phyloP scores from a whole-genome alignment of 2,797 vertebrate species.

The Alcedo atthis region DNA sequence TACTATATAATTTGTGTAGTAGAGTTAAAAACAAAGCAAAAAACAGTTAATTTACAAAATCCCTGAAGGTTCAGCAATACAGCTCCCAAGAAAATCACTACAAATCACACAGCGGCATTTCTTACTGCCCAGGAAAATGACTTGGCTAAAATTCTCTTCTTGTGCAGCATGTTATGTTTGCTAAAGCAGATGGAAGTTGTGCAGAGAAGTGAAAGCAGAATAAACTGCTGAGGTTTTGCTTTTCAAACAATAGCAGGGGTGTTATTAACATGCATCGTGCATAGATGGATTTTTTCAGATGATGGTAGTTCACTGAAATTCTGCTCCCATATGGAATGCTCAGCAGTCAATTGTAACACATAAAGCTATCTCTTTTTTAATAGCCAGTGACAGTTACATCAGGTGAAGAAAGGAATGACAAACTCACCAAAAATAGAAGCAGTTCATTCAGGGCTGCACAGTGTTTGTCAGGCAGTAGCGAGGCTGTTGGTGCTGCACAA shows the following conservation, averaged over 20 bases:
- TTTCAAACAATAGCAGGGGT: neutral
- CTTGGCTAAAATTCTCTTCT: neutral
- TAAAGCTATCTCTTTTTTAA: neutral
- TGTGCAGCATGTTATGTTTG: neutral
- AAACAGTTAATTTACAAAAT: neutral
- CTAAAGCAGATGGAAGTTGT: neutral
- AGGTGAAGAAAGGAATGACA: conserved; percentile 25
- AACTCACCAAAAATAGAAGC: conserved; percentile 41
- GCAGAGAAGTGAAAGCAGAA: neutral
- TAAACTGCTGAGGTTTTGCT: neutral
- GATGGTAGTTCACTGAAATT: neutral
- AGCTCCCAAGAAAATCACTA: neutral
- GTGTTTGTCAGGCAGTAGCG: conserved; percentile 19
- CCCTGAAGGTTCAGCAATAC: neutral
- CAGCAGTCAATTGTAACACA: neutral
- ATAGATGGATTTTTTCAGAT: neutral
- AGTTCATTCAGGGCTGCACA: conserved; percentile 12
- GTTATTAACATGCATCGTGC: neutral
- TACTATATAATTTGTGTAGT: neutral
- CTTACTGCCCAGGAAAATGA: neutral
- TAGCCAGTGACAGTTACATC: neutral
- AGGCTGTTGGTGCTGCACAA: neutral
- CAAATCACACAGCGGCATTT: neutral
- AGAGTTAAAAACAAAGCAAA: neutral
- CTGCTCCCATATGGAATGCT: neutral